Base-by-base conservation (phyloP, 1,140 invertebrate species). In the Cyclargus thomasi region DNA sequence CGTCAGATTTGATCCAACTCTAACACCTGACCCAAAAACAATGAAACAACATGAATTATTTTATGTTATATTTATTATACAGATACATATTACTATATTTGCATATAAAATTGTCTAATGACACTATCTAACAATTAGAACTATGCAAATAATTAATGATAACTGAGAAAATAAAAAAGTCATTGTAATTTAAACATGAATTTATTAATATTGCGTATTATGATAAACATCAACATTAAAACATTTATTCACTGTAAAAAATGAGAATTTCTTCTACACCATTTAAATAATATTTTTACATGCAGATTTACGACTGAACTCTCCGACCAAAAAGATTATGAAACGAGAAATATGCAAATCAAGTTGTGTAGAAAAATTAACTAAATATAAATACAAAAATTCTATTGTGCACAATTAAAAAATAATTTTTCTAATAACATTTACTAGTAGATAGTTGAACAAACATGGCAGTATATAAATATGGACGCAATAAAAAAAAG, bases 91-190 rank as follows among this genome's bases (percentile, higher is more conserved):
- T n/a, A n/a, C n/a, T n/a, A n/a, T n/a, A n/a, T n/a, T 84, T 74
- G 78, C 76, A 82, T 86, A 86, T 82, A 86, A 88, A 86, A 86
- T 85, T 86, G 79, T 85, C 84, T 85, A 86, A 75, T 83, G 79
- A 82, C 75, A 78, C 80, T 85, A 86, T 84, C 77, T 84, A 83
- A 82, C 69, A 82, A 82, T 83, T 85, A 86, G 73, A 85, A 69
- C 77, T 83, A 85, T 82, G 78, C 78, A 80, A 80, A 76, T 78
- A 68, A 79, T 71, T 65, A 64, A 74, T 53, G 69, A 29, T 59
- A 67, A 63, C 63, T 64, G 62, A 64, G 11, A 63, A 67, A 63
- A 73, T 62, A 59, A 20, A 70, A 72, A 72, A 77, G 14, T 4
- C 18, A 59, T 21, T 59, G n/a, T 11, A 20, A 59, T 59, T 59